phyloP scores from a whole-genome alignment of 2,113 vertebrate species.

The Saimiri boliviensis region DNA sequence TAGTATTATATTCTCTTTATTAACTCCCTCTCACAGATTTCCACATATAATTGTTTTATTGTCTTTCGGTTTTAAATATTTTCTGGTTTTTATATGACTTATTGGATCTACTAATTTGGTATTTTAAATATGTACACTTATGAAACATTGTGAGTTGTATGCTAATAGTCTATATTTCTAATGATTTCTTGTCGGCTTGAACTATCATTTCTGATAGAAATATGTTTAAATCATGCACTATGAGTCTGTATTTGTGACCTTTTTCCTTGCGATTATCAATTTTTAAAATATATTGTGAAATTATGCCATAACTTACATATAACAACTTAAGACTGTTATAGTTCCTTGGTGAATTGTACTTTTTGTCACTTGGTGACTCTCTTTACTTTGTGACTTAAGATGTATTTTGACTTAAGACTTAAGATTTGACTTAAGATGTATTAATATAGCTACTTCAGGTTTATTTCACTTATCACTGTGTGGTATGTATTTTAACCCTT shows the following conservation, averaged over 20 bases:
- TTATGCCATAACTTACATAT: background rate
- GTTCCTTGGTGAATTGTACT: background rate
- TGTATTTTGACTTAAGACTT: too few species aligned
- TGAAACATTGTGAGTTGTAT: background rate
- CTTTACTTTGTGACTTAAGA: background rate
- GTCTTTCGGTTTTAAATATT: background rate
- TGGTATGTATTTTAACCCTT: background rate
- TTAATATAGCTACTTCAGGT: background rate
- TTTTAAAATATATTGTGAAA: background rate
- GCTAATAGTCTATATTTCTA: background rate
- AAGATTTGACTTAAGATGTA: background rate
- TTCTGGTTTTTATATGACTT: constrained; percentile 9
- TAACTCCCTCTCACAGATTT: background rate
- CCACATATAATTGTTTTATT: background rate
- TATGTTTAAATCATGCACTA: background rate
- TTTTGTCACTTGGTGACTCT: background rate
- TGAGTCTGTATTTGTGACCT: background rate
- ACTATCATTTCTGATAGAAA: background rate
- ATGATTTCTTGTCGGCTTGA: background rate
- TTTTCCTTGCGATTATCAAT: background rate
- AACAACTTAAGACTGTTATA: background rate
- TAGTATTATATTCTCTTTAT: background rate
- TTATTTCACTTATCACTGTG: background rate
- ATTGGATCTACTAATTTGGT: background rate
- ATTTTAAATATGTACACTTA: background rate